Percentiles rank a stretch among this genome's conserved stretches.
Evolutionary conservation across 2,888 invertebrate species (phyloP).

Genomic region (Apamea anceps): DNA sequence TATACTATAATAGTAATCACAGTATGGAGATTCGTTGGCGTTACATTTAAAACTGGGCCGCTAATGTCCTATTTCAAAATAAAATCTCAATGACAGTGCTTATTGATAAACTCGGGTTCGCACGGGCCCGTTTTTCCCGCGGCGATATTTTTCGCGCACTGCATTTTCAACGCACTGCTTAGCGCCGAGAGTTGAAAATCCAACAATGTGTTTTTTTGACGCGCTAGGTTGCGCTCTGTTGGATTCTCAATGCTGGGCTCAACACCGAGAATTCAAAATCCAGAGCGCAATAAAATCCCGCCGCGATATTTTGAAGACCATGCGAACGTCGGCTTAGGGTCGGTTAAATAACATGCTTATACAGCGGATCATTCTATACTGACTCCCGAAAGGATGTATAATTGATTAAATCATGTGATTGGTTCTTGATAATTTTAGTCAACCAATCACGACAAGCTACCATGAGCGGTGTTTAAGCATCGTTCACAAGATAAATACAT

Average conservation of each 20-base stretch:
- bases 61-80: constrained; percentile 37
- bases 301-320: background rate
- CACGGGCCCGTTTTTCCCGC: background rate
- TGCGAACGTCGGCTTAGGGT: background rate
- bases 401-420: constrained; percentile 3
- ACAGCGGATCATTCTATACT: background rate
- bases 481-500: background rate
- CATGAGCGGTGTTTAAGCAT: background rate
- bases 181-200: background rate
- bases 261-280: background rate
- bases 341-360: background rate
- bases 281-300: background rate
- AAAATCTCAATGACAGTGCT: background rate
- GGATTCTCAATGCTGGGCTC: background rate
- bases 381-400: background rate
- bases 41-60: constrained; percentile 21
- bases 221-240: background rate
- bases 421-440: background rate
- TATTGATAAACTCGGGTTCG: background rate
- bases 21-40: constrained; percentile 51
- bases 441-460: background rate
- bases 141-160: background rate
- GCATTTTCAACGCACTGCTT: background rate
- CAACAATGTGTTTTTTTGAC: background rate
- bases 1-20: constrained; percentile 50